phyloP scores from a whole-genome alignment of 2,888 invertebrate species.

The Cordilura impudica region DNA sequence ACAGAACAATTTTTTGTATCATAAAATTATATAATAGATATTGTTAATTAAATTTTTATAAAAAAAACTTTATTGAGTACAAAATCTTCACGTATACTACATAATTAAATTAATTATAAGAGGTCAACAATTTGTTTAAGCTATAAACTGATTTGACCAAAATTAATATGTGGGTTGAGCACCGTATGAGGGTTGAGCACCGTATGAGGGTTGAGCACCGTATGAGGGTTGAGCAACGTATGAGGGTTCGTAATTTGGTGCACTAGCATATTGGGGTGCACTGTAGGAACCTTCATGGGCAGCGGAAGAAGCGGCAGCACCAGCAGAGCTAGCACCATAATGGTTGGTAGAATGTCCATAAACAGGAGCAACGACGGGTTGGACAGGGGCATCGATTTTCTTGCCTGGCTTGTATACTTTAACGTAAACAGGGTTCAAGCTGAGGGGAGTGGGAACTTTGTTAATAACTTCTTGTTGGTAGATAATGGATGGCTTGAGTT shows the following conservation, averaged over 20 bases:
- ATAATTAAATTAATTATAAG: slow-evolving; percentile 28
- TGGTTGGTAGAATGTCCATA: slow-evolving; percentile 64
- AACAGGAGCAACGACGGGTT: slow-evolving; percentile 69
- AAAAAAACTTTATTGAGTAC: slow-evolving; percentile 43
- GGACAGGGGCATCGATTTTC: slow-evolving; percentile 71
- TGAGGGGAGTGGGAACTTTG: slow-evolving; percentile 74
- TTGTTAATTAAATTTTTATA: slow-evolving; percentile 19
- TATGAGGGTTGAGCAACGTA: slow-evolving; percentile 53
- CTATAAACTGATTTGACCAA: slow-evolving; percentile 6
- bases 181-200: slow-evolving; percentile 17
- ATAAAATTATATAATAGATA: too few relatives aligned
- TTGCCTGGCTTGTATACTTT: slow-evolving; percentile 77
- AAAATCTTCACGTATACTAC: slow-evolving; percentile 44
- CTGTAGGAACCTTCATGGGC: slow-evolving; percentile 34
- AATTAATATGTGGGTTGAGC: background rate
- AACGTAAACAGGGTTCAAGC: slow-evolving; percentile 76
- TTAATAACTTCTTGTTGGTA: slow-evolving; percentile 76
- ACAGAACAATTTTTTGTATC: too few relatives aligned
- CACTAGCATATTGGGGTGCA: slow-evolving; percentile 44
- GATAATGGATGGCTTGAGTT: slow-evolving; percentile 75
- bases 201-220: slow-evolving; percentile 66
- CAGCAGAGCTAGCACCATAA: slow-evolving; percentile 58
- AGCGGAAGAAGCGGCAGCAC: slow-evolving; percentile 28
- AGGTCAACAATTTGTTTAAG: slow-evolving; percentile 7
- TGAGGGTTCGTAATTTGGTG: slow-evolving; percentile 66